Conservation (phyloP, 2,113 vertebrate genomes). For the Naja naja region DNA sequence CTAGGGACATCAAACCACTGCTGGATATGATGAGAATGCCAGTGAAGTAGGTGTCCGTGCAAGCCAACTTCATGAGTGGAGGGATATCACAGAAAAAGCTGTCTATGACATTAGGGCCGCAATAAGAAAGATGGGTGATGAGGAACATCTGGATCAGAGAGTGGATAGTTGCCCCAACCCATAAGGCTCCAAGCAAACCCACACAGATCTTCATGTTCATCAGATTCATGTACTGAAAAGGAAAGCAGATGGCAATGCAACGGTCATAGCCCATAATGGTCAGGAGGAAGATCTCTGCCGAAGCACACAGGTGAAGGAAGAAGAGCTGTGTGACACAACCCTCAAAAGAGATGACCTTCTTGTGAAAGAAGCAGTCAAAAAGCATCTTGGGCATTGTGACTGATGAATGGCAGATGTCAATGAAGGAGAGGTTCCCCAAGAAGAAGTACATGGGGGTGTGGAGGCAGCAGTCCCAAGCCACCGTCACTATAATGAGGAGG, state of each 20-base stretch:
- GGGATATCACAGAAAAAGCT: slow-evolving; percentile 69
- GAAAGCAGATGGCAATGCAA: slow-evolving; percentile 61
- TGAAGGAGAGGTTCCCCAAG: slow-evolving; percentile 63
- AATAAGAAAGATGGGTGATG: slow-evolving; percentile 58
- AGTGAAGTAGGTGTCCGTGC: slow-evolving; percentile 54
- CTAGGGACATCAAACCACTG: slow-evolving; percentile 60
- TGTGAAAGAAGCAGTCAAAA: slow-evolving; percentile 45
- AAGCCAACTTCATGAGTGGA: slow-evolving; percentile 63
- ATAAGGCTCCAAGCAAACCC: slow-evolving; percentile 47
- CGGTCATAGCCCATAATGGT: slow-evolving; percentile 67
- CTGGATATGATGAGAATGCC: slow-evolving; percentile 61
- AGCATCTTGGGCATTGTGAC: slow-evolving; percentile 68
- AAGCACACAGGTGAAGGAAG: slow-evolving; percentile 65
- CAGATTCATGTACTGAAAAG: slow-evolving; percentile 51
- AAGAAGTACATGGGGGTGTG: slow-evolving; percentile 70
- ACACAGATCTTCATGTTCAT: slow-evolving; percentile 55
- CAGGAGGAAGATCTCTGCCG: slow-evolving; percentile 66
- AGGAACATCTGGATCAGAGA: slow-evolving; percentile 60
- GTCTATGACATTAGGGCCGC: slow-evolving; percentile 60
- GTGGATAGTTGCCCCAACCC: slow-evolving; percentile 56
- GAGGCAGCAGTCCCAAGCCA: slow-evolving; percentile 32
- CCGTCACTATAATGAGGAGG: slow-evolving; percentile 46
- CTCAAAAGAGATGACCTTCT: slow-evolving; percentile 59
- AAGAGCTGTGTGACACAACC: slow-evolving; percentile 65
- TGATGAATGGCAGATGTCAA: slow-evolving; percentile 65